These are phyloP conservation scores for Troides aeacus DNA, from an alignment of 2,888 invertebrate genomes.

Conservation along the genomic window DNA sequence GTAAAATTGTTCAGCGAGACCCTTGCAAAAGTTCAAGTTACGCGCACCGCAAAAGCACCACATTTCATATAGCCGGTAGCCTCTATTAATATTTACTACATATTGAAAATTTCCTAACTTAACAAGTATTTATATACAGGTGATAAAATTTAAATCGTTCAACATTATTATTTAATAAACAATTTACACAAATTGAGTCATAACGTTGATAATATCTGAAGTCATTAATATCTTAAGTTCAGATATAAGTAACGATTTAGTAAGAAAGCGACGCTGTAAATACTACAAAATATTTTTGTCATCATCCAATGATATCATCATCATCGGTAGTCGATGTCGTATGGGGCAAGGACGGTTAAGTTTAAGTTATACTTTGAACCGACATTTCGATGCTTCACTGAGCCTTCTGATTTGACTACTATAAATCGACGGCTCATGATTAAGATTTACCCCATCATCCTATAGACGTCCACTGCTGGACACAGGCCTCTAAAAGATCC, in stretches of 20 bases:
- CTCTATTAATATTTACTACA: conserved; percentile 3
- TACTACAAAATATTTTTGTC: too few relatives aligned
- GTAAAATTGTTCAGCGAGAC: not conserved
- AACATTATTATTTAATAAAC: not conserved
- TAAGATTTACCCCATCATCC: too few relatives aligned
- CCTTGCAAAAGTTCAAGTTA: not conserved
- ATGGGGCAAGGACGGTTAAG: conserved; percentile 31
- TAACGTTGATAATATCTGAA: not conserved
- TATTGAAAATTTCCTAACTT: not conserved
- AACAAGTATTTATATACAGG: not conserved
- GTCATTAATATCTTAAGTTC: not conserved
- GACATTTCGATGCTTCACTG: not conserved
- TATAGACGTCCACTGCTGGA: too few relatives aligned
- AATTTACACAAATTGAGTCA: not conserved
- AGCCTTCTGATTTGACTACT: too few relatives aligned
- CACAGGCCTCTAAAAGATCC: too few relatives aligned
- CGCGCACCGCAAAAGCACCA: not conserved
- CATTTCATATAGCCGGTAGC: not conserved
- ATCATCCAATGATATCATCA: too few relatives aligned
- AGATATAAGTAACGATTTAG: not conserved
- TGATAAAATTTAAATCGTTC: not conserved
- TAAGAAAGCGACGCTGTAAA: not conserved
- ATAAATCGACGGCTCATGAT: too few relatives aligned
- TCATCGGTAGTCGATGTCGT: not conserved
- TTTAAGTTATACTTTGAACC: not conserved